phyloP scores from a whole-genome alignment of 2,888 invertebrate species.

The Linnaemya tessellans region DNA sequence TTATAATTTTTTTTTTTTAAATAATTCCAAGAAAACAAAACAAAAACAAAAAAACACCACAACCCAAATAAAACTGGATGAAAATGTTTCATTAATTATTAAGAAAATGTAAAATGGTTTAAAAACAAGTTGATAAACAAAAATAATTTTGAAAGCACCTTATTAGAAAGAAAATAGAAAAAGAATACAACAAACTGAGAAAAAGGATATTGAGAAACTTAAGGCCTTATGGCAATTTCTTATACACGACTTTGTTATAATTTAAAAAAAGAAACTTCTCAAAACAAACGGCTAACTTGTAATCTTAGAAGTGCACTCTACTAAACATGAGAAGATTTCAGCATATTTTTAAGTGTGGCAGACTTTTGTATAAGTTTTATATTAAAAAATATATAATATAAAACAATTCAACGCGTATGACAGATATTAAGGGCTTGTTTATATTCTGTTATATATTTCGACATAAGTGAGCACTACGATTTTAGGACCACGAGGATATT shows the following conservation, averaged over 20 bases:
- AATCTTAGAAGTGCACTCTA: slow-evolving; percentile 66
- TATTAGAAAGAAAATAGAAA: slow-evolving; percentile 32
- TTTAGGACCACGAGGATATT: too few relatives aligned
- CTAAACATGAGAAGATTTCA: background rate
- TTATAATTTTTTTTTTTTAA: slow-evolving; percentile 32
- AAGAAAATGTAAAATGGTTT: slow-evolving; percentile 38
- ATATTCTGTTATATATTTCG: too few relatives aligned
- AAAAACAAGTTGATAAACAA: slow-evolving; percentile 28
- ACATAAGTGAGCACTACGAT: too few relatives aligned
- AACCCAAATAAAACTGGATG: slow-evolving; percentile 43
- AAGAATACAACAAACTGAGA: slow-evolving; percentile 21
- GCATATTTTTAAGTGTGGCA: background rate
- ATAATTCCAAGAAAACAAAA: slow-evolving; percentile 24
- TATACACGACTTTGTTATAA: too few relatives aligned
- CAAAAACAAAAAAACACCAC: slow-evolving; percentile 40
- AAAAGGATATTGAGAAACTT: slow-evolving; percentile 25
- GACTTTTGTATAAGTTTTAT: too few relatives aligned
- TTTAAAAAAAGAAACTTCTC: too few relatives aligned
- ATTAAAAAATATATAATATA: too few relatives aligned
- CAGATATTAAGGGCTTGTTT: too few relatives aligned
- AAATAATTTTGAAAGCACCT: slow-evolving; percentile 40
- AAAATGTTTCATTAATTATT: slow-evolving; percentile 64
- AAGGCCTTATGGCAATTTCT: background rate
- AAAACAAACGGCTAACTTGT: background rate
- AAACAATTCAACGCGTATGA: too few relatives aligned